Base-by-base conservation (phyloP, 2,113 vertebrate genomes). In the Illadopsis cleaveri region DNA sequence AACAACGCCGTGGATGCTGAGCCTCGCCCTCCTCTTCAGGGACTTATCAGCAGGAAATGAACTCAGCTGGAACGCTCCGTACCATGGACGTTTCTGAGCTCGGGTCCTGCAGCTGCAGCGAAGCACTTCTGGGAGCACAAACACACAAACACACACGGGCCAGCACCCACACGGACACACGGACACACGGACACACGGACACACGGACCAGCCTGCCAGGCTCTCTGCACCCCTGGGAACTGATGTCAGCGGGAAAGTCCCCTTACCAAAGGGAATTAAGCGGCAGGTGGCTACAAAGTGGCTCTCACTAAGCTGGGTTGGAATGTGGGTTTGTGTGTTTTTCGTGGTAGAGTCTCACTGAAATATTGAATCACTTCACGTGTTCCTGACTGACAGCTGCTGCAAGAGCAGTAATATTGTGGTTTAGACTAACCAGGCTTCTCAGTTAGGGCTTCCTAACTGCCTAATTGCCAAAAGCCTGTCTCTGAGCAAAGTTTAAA, bases 11-110 rank as follows among this genome's bases (percentile, higher is more conserved):
- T 9, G 15, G 82, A 62, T 12, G 45, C 90, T 37, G 77, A 91
- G 48, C 91, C 91, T 95, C 86, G 40, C 86, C 93, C 94, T 90
- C 82, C 89, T 93, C 97, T 95, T 96, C 47, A 24, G 93, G 91
- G 97, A 96, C 70, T 88, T 93, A 93, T 93, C 97, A 93, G 96
- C 97, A 97, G 97, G 97, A 98, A 98, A 97, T 96, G 56, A 97
- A 94, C 91, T 96, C 95, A 94, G 95, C 78, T 90, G 92, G 97
- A 96, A 97, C 58, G 27, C 95, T 90, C 47, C n/a, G 90, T 97
- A 45, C 92, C 89, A 71, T 42, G 71, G 24, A 92, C 73, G 25
- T 64, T 92, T 93, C 4, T 85, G 91, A 57, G 93, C 93, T 96
- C 35, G 69, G 76, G 72, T 78, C 82, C 72, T 96, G 97, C 97